Base-by-base conservation (phyloP, 1,140 invertebrate genomes). In the Augochlora pura region DNA sequence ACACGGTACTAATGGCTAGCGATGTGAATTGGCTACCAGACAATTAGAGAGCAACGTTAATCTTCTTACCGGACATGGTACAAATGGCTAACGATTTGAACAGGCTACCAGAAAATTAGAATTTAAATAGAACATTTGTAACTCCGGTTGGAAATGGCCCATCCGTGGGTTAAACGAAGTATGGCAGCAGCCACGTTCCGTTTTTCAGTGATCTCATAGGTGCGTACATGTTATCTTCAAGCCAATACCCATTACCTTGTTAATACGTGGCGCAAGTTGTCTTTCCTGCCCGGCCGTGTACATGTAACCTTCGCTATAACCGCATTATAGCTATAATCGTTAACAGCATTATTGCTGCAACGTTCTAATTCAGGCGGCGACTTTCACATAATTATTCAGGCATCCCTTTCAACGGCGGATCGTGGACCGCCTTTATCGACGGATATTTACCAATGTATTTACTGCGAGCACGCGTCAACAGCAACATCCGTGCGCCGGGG, bases 241-340 rank as follows among this genome's bases (percentile, higher is more conserved):
- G 38, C n/a, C 62, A 46, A 65, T 65, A 74, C 52, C 62, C 72
- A 65, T 74, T 65, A 65, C 21, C 27, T 4, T 27, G 62, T 74
- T 74, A 74, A 74, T 74, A 65, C 46, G 21, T 27, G 62, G 14
- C n/a, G 46, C 62, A 74, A 64, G 57, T 74, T 65, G 62, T 74
- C 72, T 54, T 74, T 54, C 46, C 16, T 65, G 42, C 25, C 14
- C 18, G 46, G 52, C n/a, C 62, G 42, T 42, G 62, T 52, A 49
- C 62, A 54, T 52, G 72, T 65, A 18, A 65, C 72, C 42, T 57
- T 27, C n/a, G 25, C 49, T 65, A 16, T 74, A 74, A 66, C 59
- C 21, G n/a, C 54, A 74, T 74, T 74, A 74, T 39, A 32, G 27
- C 62, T 54, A 39, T 74, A 74, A 74, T 65, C 62, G 72, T n/a